Evolutionary conservation across 1,140 invertebrate genomes (phyloP), one percentile per base, ranked within the genome.

Genomic region (Teleogryllus occipitalis): DNA sequence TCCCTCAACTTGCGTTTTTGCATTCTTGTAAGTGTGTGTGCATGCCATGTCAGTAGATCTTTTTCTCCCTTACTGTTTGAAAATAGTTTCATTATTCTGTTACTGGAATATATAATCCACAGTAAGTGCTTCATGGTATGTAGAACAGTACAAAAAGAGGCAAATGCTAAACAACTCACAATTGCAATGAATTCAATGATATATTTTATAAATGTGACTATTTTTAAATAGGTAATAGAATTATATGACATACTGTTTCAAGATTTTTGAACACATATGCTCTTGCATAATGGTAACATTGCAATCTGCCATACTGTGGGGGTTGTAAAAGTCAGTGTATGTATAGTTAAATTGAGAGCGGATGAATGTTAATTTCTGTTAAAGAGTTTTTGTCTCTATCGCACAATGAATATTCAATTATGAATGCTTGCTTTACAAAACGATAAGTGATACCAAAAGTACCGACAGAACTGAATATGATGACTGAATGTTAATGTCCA

Each of bases 151-250:
- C 54, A 65, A 65, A 65, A 14, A 18, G 18, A 65, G 10, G 18
- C 54, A 65, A 65, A 18, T 65, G 18, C 54, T 65, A 65, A 65
- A 3, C 54, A 65, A 65, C 54, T 65, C 10, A 65, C 54, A 65
- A 14, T 65, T 65, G 54, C 54, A 65, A 18, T 65, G 54, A 65
- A 65, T 65, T 65, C 18, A 65, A 14, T 10, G 54, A 65, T 65
- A 65, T 65, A 65, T 65, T 65, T 65, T 65, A 65, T 65, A 65
- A 65, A 65, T 65, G 54, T 65, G 54, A 65, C 54, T 65, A 65
- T 65, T 65, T 65, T 65, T 65, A 14, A 65, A 65, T 65, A 65
- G 54, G 54, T 18, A 14, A 10, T 65, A 65, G 54, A 65, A 7
- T 65, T 65, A 10, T 65, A 65, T 10, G 18, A 65, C 10, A 18